Conservation (phyloP, 2,797 vertebrate genomes). For the Rhodeus uyekii region DNA sequence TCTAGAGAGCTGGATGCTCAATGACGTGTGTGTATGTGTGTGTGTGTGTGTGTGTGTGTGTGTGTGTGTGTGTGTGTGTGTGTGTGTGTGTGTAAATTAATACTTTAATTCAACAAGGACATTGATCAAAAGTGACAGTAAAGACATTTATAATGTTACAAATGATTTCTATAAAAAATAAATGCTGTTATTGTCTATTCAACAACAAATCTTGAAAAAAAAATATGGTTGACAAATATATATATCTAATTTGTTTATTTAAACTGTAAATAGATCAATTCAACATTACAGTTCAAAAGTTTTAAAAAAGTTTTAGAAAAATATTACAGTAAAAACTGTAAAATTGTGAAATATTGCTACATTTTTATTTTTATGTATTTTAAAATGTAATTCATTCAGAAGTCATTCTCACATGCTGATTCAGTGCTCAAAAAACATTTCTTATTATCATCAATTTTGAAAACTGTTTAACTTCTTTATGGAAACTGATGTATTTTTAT, state of each 20-base stretch:
- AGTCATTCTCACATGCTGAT: background rate
- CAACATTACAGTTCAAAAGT: background rate
- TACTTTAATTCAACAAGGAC: background rate
- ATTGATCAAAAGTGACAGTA: too few relatives aligned
- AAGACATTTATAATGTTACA: too few relatives aligned
- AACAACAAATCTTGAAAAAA: too few relatives aligned
- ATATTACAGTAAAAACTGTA: background rate
- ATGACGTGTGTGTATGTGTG: too few relatives aligned
- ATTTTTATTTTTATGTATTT: background rate
- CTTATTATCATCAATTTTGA: background rate
- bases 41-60: accelerated
- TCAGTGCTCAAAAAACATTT: background rate
- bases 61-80: too few relatives aligned
- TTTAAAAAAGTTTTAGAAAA: too few relatives aligned
- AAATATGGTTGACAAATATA: too few relatives aligned
- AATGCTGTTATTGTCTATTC: too few relatives aligned
- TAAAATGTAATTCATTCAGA: background rate
- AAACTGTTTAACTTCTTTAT: background rate
- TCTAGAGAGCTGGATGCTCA: too few relatives aligned
- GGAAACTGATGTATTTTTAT: background rate
- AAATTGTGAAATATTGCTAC: background rate
- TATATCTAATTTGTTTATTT: background rate
- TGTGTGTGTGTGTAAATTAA: background rate
- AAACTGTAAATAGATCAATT: background rate
- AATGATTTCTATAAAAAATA: too few relatives aligned